Evolutionary conservation across 2,888 invertebrate species (phyloP).

Genomic region (Notodonta dromedarius): DNA sequence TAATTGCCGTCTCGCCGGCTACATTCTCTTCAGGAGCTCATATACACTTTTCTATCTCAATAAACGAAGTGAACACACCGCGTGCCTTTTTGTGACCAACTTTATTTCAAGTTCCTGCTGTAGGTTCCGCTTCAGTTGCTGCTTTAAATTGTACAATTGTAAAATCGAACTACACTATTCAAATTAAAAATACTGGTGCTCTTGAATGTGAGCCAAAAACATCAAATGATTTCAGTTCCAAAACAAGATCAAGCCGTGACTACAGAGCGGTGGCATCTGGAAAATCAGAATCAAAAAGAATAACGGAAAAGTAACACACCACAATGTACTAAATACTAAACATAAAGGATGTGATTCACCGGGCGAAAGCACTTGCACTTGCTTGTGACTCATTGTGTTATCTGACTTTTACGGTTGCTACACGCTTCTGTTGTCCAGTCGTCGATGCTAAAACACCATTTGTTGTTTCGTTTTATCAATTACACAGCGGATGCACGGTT

Average conservation of each 20-base stretch:
- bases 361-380: constrained; percentile 61
- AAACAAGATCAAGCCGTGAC: constrained; percentile 59
- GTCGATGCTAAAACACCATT: constrained; percentile 49
- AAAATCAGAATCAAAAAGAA: constrained; percentile 66
- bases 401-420: constrained; percentile 67
- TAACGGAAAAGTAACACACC: constrained; percentile 58
- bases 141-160: constrained; percentile 44
- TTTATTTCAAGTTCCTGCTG: constrained; percentile 18
- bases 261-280: constrained; percentile 60
- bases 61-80: constrained; percentile 19
- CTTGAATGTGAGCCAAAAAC: constrained; percentile 73
- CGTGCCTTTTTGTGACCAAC: constrained; percentile 12
- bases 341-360: constrained; percentile 66
- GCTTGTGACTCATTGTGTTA: constrained; percentile 62
- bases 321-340: constrained; percentile 53
- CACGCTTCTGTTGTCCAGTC: constrained; percentile 53
- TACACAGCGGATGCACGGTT: constrained; percentile 61
- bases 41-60: constrained; percentile 19
- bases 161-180: constrained; percentile 55
- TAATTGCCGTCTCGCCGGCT: constrained; percentile 64
- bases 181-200: constrained; percentile 61
- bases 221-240: constrained; percentile 66
- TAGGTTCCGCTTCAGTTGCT: constrained; percentile 8
- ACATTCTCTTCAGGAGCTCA: constrained; percentile 16
- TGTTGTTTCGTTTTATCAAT: constrained; percentile 67